Percentiles rank a stretch among this genome's conserved stretches.
phyloP scores from a whole-genome alignment of 1,140 invertebrate species.

The Dinoponera quadriceps region DNA sequence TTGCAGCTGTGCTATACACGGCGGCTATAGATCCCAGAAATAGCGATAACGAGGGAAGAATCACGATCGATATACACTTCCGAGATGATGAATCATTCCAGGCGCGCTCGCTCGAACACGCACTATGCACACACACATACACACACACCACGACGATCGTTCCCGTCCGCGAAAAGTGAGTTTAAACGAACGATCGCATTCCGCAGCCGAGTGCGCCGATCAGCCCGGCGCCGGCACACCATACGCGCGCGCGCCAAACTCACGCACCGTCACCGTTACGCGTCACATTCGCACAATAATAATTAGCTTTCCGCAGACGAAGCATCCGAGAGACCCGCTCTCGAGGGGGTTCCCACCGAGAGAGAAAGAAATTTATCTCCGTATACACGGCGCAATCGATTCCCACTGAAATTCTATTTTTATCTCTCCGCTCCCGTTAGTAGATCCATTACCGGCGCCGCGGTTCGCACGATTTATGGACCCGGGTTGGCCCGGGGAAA shows the following conservation, averaged over 20 bases:
- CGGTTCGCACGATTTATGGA: not conserved
- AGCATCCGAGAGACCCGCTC: no score
- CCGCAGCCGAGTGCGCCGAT: no score
- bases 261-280: not conserved
- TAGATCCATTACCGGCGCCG: not conserved
- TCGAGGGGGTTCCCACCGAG: no score
- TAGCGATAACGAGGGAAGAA: slow-evolving; percentile 15
- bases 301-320: not conserved
- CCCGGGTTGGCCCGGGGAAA: not conserved
- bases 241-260: no score
- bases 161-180: not conserved
- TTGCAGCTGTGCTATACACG: not conserved
- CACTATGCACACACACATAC: not conserved
- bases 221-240: not conserved
- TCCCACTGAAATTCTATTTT: not conserved
- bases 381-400: no score
- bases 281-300: not conserved
- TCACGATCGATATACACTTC: slow-evolving; percentile 26
- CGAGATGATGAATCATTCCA: slow-evolving; percentile 46
- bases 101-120: not conserved
- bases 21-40: slow-evolving; percentile 12
- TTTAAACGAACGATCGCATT: not conserved
- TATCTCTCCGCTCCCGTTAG: not conserved
- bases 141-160: no score
- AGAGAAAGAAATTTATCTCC: no score